phyloP scores from a whole-genome alignment of 2,113 vertebrate species.

The Lepisosteus oculatus region DNA sequence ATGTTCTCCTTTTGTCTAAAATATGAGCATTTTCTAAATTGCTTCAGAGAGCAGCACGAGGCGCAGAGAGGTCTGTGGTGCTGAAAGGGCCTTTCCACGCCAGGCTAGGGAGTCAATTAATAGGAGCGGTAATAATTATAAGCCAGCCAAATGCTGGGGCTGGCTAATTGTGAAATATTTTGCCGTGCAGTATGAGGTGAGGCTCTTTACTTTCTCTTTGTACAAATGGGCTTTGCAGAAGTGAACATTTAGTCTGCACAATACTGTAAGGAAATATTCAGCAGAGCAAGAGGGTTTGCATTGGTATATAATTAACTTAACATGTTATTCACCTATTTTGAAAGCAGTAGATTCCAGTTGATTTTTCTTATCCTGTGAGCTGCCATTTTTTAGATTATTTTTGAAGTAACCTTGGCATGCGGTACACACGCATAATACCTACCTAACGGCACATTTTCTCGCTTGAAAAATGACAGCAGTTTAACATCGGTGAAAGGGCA shows the following conservation, averaged over 20 bases:
- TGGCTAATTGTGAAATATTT: conserved; percentile 70
- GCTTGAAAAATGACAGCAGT: conserved; percentile 47
- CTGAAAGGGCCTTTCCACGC: conserved; percentile 77
- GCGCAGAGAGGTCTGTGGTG: conserved; percentile 78
- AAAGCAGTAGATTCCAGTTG: conserved; percentile 43
- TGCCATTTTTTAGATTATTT: conserved; percentile 12
- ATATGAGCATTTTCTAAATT: conserved; percentile 98
- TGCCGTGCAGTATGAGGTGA: conserved; percentile 56
- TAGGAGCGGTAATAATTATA: conserved; percentile 85
- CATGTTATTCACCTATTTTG: conserved; percentile 46
- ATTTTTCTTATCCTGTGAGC: neutral
- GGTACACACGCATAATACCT: conserved; percentile 11
- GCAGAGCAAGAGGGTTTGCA: conserved; percentile 38
- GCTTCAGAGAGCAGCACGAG: conserved; percentile 91
- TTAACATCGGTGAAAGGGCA: conserved; percentile 56
- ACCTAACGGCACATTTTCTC: conserved; percentile 13
- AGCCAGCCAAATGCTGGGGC: conserved; percentile 75
- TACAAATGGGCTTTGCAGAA: conserved; percentile 56
- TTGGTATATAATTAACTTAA: conserved; percentile 65
- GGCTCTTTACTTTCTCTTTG: conserved; percentile 58
- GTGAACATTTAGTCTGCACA: conserved; percentile 48
- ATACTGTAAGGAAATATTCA: conserved; percentile 45
- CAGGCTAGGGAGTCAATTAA: conserved; percentile 85
- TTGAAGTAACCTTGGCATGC: conserved; percentile 13
- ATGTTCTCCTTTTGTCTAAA: conserved; percentile 97